Base-by-base conservation (phyloP, 2,113 vertebrate genomes). In the Triplophysa siluroides region DNA sequence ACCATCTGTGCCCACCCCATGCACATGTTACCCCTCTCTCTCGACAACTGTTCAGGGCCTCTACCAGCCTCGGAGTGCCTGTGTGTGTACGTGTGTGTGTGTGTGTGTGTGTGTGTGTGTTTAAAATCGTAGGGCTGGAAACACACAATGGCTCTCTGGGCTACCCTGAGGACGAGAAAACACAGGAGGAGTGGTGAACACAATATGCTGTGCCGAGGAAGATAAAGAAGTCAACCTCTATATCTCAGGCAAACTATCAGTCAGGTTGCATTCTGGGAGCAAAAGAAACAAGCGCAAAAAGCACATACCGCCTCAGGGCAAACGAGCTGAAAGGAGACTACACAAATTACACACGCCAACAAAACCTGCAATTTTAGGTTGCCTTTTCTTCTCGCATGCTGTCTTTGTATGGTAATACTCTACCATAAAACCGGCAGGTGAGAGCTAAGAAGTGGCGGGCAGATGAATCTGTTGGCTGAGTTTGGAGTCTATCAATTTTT, bases 1-100 rank as follows among this genome's bases (percentile, higher is more conserved):
- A 94, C 95, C 95, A 95, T 96, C 94, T 96, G 95, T 96, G 94
- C 84, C 95, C 94, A 91, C 89, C 92, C 93, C 85, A 89, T 94
- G 94, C 95, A 95, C 95, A 95, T 95, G 95, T 94, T 94, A 94
- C 90, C 90, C 91, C 92, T 93, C 91, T 86, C 81, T 83, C 85
- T 81, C 92, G 92, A 94, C 95, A 95, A 95, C 95, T 95, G 94
- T 94, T 93, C 89, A 82, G 92, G 93, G 94, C 93, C 93, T 93
- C 93, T 90, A 92, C 86, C 84, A 76, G 78, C 76, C 85, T 80
- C 23, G 75, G 63, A 45, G 43, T 74, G 76, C 56, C 47, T 38
- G 64, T 78, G 76, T 83, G 73, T 78, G 70, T 70, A 11, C 67
- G 29, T 81, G 62, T 63, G 70, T 38, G 63, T 78, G 76, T 82